Percentiles rank a stretch among this genome's conserved stretches.
phyloP scores from a whole-genome alignment of 1,140 invertebrate genomes.

The Scaptomyza pallida region DNA sequence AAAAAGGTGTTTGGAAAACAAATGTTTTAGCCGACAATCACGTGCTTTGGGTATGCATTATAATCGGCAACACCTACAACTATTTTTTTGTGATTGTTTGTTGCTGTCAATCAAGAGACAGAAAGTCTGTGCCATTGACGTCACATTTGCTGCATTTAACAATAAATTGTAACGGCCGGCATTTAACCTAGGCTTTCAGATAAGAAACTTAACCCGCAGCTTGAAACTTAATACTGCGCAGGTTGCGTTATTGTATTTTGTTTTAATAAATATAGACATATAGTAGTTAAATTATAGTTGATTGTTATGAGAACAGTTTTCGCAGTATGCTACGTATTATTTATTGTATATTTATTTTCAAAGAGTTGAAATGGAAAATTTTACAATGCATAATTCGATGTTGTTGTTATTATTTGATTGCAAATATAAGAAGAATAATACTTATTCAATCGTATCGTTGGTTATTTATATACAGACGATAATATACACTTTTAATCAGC shows the following conservation, averaged over 20 bases:
- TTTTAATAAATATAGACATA: neutral
- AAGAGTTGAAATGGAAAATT: neutral
- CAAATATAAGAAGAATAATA: conserved; percentile 15
- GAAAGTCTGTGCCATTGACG: conserved; percentile 38
- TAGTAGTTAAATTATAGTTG: neutral
- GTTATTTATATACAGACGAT: conserved; percentile 41
- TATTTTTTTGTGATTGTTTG: conserved; percentile 10
- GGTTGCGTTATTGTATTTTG: no score
- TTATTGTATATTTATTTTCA: no score
- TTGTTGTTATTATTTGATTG: conserved; percentile 6
- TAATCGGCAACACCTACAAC: conserved; percentile 24
- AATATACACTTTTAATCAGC: conserved; percentile 39
- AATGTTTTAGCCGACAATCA: no score
- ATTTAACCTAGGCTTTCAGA: conserved; percentile 2
- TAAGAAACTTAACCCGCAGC: conserved; percentile 18
- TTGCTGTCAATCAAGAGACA: conserved; percentile 34
- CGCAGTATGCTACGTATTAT: neutral
- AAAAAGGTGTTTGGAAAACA: no score
- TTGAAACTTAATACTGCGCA: conserved; percentile 12
- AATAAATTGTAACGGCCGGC: conserved; percentile 35
- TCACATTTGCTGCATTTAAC: conserved; percentile 29
- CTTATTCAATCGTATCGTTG: conserved; percentile 34
- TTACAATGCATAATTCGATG: neutral
- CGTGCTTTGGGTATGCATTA: neutral
- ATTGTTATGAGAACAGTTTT: neutral